phyloP scores from a whole-genome alignment of 2,888 invertebrate species.

The Alviniconcha strummeri region DNA sequence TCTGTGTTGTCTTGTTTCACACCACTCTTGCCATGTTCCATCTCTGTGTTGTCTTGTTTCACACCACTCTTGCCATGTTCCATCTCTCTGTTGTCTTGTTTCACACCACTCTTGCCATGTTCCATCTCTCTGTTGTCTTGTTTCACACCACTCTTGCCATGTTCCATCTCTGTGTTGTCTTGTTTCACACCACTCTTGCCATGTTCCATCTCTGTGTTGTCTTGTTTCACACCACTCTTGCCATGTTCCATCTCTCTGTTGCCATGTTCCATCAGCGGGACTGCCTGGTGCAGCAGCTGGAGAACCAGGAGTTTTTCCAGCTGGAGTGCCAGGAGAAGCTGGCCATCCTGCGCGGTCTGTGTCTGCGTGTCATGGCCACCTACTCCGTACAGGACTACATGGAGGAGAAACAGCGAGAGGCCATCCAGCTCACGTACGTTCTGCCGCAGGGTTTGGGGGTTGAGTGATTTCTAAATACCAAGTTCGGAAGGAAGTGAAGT shows the following conservation, averaged over 20 bases:
- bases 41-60: too few relatives aligned
- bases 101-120: too few relatives aligned
- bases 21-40: too few relatives aligned
- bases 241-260: too few relatives aligned
- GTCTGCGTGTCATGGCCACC: slow-evolving; percentile 69
- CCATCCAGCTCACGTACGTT: slow-evolving; percentile 63
- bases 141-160: too few relatives aligned
- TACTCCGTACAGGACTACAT: slow-evolving; percentile 73
- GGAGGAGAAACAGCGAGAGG: slow-evolving; percentile 67
- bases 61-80: too few relatives aligned
- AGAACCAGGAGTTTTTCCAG: slow-evolving; percentile 65
- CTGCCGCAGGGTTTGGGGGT: background rate
- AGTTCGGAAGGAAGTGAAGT: background rate
- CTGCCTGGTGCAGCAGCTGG: slow-evolving; percentile 63
- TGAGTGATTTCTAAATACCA: background rate
- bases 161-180: too few relatives aligned
- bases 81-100: too few relatives aligned
- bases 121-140: background rate
- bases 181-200: too few relatives aligned
- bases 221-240: too few relatives aligned
- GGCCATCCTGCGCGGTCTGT: slow-evolving; percentile 66
- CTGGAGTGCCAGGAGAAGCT: slow-evolving; percentile 66
- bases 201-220: too few relatives aligned
- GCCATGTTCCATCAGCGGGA: slow-evolving; percentile 56
- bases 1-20: too few relatives aligned